phyloP scores from a whole-genome alignment of 1,140 invertebrate genomes.

The Meloidogyne floridensis region DNA sequence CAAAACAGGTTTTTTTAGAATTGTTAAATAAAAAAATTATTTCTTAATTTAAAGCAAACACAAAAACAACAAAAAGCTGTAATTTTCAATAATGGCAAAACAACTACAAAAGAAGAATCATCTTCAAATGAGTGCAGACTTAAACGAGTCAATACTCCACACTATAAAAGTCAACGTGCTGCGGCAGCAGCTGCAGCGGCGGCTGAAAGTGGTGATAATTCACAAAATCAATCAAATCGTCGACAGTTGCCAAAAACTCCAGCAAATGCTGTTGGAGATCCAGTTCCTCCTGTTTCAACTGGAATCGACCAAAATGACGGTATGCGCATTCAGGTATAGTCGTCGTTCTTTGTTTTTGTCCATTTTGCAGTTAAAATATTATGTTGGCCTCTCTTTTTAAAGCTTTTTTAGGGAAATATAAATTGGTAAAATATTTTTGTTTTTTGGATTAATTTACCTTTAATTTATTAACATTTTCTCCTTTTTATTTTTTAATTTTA shows the following conservation, averaged over 20 bases:
- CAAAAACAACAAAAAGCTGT: conserved; percentile 22
- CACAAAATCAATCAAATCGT: not conserved
- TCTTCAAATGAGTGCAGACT: conserved; percentile 40
- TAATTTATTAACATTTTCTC: too few relatives aligned
- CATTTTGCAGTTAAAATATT: conserved; percentile 4
- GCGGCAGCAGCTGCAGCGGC: not conserved
- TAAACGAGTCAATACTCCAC: conserved; percentile 62
- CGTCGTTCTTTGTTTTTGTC: conserved; percentile 32
- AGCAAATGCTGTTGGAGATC: not conserved
- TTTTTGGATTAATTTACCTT: too few relatives aligned
- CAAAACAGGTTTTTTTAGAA: not conserved
- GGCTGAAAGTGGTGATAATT: not conserved
- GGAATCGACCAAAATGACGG: conserved; percentile 20
- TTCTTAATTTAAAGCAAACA: not conserved
- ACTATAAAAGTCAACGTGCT: conserved; percentile 49
- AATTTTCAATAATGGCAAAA: conserved; percentile 16
- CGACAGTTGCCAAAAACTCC: conserved; percentile 17
- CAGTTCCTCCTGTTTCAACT: conserved; percentile 1
- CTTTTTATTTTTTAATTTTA: too few relatives aligned
- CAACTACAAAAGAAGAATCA: conserved; percentile 22
- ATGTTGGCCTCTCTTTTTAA: not conserved
- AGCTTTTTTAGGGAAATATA: too few relatives aligned
- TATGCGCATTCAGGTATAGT: conserved; percentile 41
- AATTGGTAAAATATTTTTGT: too few relatives aligned
- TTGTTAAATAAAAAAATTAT: not conserved